phyloP scores from a whole-genome alignment of 1,140 invertebrate genomes.

The Meloidogyne chitwoodi region DNA sequence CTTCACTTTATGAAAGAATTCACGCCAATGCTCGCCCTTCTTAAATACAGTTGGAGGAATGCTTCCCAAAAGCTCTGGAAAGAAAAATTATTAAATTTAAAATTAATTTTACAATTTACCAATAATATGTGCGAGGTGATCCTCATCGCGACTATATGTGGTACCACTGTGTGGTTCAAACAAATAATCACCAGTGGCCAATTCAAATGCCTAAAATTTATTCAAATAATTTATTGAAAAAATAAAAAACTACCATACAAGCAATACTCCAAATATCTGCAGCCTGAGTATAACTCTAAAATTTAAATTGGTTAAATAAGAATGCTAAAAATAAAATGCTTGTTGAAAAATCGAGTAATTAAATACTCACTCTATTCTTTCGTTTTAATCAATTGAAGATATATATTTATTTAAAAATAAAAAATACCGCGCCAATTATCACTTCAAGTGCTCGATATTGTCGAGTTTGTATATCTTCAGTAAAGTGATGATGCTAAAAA shows the following conservation, averaged over 20 bases:
- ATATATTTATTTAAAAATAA: too few species aligned
- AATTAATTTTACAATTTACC: not conserved
- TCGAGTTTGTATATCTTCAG: slow-evolving; percentile 97
- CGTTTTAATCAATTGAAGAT: too few species aligned
- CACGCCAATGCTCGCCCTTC: slow-evolving; percentile 81
- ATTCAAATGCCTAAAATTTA: slow-evolving; percentile 76
- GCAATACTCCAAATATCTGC: slow-evolving; percentile 98
- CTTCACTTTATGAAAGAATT: slow-evolving; percentile 82
- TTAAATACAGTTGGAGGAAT: slow-evolving; percentile 85
- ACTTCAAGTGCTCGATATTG: slow-evolving; percentile 96
- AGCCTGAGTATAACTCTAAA: slow-evolving; percentile 78
- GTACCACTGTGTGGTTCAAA: slow-evolving; percentile 93
- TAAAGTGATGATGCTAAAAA: slow-evolving; percentile 73
- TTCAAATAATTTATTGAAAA: not conserved
- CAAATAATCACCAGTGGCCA: slow-evolving; percentile 96
- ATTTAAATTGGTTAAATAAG: not conserved
- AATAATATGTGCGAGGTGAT: slow-evolving; percentile 96
- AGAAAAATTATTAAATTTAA: not conserved
- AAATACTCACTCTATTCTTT: too few species aligned
- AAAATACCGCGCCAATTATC: slow-evolving; percentile 72
- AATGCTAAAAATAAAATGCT: too few species aligned
- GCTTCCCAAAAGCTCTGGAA: slow-evolving; percentile 79
- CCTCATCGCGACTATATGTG: slow-evolving; percentile 81
- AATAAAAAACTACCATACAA: slow-evolving; percentile 73
- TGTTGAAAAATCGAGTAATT: too few species aligned